Evolutionary conservation across 2,888 invertebrate species (phyloP), one percentile per base, ranked within the genome.

Genomic region (Cybosia mesomella): DNA sequence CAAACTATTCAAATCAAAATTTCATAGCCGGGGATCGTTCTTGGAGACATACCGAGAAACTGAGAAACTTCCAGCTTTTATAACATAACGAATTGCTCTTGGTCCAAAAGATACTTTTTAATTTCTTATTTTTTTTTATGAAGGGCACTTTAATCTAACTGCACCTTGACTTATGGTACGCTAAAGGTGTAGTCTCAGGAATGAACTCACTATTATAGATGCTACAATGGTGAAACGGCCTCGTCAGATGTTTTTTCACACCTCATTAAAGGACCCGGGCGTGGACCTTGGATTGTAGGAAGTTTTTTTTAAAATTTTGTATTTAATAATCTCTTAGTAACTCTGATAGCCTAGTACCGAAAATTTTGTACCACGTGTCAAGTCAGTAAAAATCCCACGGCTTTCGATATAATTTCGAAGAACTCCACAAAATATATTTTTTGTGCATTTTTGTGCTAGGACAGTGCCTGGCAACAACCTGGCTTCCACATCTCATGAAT

Each of bases 331-430:
- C 49, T n/a, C 49, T 49, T n/a, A 49, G 49, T n/a, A 49, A 18
- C n/a, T 11, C 32, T 65, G 53, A 10, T 65, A 18, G 58, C 66
- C 66, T 66, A 39, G 66, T 66, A 66, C 54, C 21, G 10, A 54
- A 66, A 24, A 36, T 60, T 54, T 24, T 34, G 24, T 21, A 66
- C 34, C 24, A 60, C 59, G n/a, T n/a, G 18, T 18, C 7, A 43
- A 5, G 59, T 21, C 53, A 43, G 15, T 24, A 15, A n/a, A n/a
- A 13, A 60, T 60, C 66, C 54, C 65, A 65, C 65, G 58, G 21
- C 58, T 39, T 22, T 15, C 18, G 39, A 15, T 15, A 15, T 32
- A 15, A 43, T 43, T 43, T 11, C 49, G 8, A 49, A 49, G n/a
- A n/a, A 49, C 7, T 9, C 18, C 49, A 18, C 15, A n/a, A n/a